Base-by-base conservation (phyloP, 2,113 vertebrate genomes). In the Heterocephalus glaber region DNA sequence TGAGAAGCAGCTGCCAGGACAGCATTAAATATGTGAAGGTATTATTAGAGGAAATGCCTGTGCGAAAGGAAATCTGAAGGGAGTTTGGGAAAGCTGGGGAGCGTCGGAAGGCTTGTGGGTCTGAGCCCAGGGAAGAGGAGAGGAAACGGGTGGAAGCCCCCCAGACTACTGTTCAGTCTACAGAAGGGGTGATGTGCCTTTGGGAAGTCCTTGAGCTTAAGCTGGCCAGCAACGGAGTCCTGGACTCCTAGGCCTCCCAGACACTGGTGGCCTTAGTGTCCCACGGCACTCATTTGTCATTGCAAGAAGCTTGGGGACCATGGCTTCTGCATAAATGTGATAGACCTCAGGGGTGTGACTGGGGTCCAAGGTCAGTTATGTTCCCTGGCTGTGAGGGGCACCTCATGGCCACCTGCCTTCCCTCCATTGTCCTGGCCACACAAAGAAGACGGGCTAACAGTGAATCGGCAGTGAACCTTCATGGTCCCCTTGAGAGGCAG, bases 141-240 rank as follows among this genome's bases (percentile, higher is more conserved):
- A 82, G 86, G 52, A 66, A 41, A 33, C 33, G 9, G 28, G 47
- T 72, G 38, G 63, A 85, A 74, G 65, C 49, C 52, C 47, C 49
- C 35, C 2, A 90, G 90, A 89, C 72, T 1, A 54, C 41, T 93
- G 58, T 74, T 90, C 90, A 85, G 72, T 93, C 90, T 86, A 44
- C 17, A 28, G 16, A 47, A 49, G 47, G 17, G 33, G 24, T 28
- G 7, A 38, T 56, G 86, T 86, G 58, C 13, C 3, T 0, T 61
- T 33, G 41, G 47, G 38, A 58, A 89, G 61, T 56, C 26, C 47
- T 38, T 4, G 5, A 60, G 54, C 22, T 35, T 44, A 80, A n/a
- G 20, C 0, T 61, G 81, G 22, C 41, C 49, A 30, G 44, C 8
- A 61, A 66, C 86, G 58, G 58, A 52, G 35, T 30, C 35, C 60